Base-by-base conservation (phyloP, 2,113 vertebrate species). In the Circaetus cinerascens region DNA sequence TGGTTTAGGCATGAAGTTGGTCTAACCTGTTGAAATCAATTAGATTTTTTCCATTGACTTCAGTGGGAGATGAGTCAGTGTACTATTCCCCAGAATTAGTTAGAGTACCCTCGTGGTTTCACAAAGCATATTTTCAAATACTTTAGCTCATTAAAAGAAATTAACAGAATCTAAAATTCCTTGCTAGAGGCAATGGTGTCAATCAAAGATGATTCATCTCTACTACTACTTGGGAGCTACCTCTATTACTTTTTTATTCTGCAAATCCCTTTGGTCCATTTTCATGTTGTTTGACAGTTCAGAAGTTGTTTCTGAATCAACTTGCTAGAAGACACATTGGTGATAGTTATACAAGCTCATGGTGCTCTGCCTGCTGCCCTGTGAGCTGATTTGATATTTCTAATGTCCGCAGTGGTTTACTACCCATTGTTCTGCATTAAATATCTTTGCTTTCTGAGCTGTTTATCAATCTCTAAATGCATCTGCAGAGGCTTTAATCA, bases 101-200 rank as follows among this genome's bases (percentile, higher is more conserved):
- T 87, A 60, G 69, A 85, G 27, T 56, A 91, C 29, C 25, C 69
- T 75, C 1, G 5, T 45, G 57, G 74, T 76, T 95, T 94, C 20
- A 62, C 36, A 82, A 93, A 90, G 48, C 30, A n/a, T 32, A 60
- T 93, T 96, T 93, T 82, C 62, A 90, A 94, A 87, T 48, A 68
- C 9, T 68, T 71, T 27, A 82, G 27, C 16, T 90, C 66, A 88
- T 53, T 68, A 81, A 81, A 92, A 87, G 10, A 92, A 89, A 87
- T 94, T 64, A 94, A 72, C 40, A 94, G 77, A 95, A 88, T 91
- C 18, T 72, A 72, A 95, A 84, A 51, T 40, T 93, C 26, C 22
- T 63, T 84, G 46, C 80, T 84, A 81, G 51, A 84, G 36, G 69
- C 51, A 75, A 57, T 15, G 18, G 21, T 87, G 71, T 88, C 77